Conservation (phyloP, 1,140 invertebrate genomes). For the honey bee (Apis mellifera) region Amel_HAv3.1 CM009935.2:6149001-6149500, state of each 20-base stretch:
- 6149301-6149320: not conserved
- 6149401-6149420: constrained; percentile 50
- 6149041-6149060: not conserved
- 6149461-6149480: not conserved
- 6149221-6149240: not conserved
- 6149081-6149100: not conserved
- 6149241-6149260: not conserved
- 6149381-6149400: constrained; percentile 11
- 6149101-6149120: not conserved
- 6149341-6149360: not conserved
- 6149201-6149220: not conserved
- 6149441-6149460: constrained; percentile 32
- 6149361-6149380: constrained; percentile 56
- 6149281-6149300: not conserved
- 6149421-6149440: not conserved
- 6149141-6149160: not conserved
- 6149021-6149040: not conserved
- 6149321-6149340: too few relatives aligned
- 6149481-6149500: too few relatives aligned
- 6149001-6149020: too few relatives aligned
- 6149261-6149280: not conserved
- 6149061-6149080: not conserved
- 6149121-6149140: not conserved
- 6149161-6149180: not conserved
- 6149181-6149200: not conserved